These are phyloP conservation scores for Ursus arctos DNA, from an alignment of 2,113 vertebrate genomes.

Conservation along the genomic window DNA sequence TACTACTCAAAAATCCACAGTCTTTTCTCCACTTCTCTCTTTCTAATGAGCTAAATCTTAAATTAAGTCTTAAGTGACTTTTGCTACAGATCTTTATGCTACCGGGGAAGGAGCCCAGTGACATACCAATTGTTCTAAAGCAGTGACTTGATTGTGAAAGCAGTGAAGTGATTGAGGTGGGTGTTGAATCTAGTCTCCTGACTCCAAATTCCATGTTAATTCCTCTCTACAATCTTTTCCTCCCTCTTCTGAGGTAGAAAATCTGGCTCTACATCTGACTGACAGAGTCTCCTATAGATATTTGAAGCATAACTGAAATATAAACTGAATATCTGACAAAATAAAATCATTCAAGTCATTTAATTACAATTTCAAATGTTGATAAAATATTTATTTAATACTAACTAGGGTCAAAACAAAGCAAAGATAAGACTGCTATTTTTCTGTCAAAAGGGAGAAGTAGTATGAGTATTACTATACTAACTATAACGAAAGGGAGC, in stretches of 20 bases:
- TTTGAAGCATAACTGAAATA: constrained; percentile 4
- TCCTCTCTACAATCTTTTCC: background rate
- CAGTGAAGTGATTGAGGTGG: background rate
- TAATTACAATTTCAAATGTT: constrained; percentile 38
- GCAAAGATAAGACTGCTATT: background rate
- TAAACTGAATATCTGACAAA: constrained; percentile 13
- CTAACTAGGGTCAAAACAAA: constrained; percentile 13
- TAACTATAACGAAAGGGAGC: constrained; percentile 1
- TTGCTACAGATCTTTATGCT: background rate
- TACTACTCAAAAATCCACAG: background rate
- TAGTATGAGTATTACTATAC: background rate
- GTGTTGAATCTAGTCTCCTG: background rate
- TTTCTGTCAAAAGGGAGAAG: background rate
- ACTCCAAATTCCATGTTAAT: background rate
- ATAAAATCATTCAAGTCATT: background rate
- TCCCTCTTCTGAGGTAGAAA: background rate
- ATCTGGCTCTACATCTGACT: background rate
- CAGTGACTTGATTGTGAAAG: background rate
- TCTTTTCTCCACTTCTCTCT: background rate
- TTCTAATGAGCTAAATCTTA: background rate
- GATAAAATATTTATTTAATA: constrained; percentile 7
- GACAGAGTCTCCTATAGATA: background rate
- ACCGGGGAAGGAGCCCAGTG: background rate
- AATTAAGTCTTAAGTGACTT: background rate
- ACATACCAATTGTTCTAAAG: background rate